Evolutionary conservation across 2,888 invertebrate species (phyloP).

Genomic region (Danaus chrysippus): DNA sequence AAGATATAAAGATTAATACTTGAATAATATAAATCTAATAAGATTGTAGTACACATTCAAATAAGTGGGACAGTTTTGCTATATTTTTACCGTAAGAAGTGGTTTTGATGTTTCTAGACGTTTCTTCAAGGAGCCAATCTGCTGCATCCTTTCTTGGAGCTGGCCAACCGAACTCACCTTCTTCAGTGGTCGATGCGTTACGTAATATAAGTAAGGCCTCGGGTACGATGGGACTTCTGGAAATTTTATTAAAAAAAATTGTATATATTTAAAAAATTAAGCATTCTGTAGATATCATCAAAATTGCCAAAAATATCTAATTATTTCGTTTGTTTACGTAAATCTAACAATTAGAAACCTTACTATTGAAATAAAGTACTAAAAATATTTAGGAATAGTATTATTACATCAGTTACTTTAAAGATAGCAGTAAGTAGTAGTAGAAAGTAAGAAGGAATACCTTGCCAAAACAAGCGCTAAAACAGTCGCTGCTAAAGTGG

Average conservation of each 20-base stretch:
- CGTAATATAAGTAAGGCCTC: conserved; percentile 79
- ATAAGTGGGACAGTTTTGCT: too few species aligned
- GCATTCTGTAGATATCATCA: too few species aligned
- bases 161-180: conserved; percentile 84
- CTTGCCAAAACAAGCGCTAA: conserved; percentile 78
- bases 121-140: conserved; percentile 82
- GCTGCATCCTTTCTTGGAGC: conserved; percentile 79
- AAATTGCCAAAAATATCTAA: too few species aligned
- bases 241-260: conserved; percentile 26
- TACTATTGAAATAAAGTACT: too few species aligned
- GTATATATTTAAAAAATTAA: too few species aligned
- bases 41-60: too few species aligned
- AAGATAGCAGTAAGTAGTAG: background rate
- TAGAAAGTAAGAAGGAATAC: conserved; percentile 38
- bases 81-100: conserved; percentile 63
- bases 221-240: conserved; percentile 73
- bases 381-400: too few species aligned
- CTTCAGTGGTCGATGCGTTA: conserved; percentile 82
- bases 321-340: too few species aligned
- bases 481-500: conserved; percentile 80
- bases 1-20: too few species aligned
- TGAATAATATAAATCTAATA: too few species aligned
- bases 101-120: conserved; percentile 77
- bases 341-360: too few species aligned
- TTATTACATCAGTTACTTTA: too few species aligned